phyloP scores from a whole-genome alignment of 2,797 vertebrate genomes.

The Pogonophryne albipinna region DNA sequence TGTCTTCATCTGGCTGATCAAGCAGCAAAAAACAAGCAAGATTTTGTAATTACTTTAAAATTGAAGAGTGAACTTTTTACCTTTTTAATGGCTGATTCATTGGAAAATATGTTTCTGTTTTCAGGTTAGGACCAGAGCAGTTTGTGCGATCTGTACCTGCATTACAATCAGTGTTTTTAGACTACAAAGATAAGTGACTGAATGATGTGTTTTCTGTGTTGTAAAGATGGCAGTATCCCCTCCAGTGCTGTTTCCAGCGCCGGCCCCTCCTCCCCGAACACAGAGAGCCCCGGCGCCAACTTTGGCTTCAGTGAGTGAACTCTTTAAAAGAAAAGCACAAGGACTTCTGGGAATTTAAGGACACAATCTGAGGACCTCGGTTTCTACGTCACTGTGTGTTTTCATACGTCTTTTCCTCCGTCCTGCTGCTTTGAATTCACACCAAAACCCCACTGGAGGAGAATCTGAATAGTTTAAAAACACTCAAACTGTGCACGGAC shows the following conservation, averaged over 20 bases:
- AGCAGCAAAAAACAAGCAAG: no score
- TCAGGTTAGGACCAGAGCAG: background rate
- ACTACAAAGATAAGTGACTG: background rate
- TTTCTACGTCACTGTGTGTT: background rate
- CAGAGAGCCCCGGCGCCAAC: slow-evolving; percentile 80
- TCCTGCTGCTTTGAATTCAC: slow-evolving; percentile 1
- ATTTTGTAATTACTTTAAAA: no score
- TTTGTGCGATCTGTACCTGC: background rate
- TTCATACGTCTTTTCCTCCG: slow-evolving; percentile 9
- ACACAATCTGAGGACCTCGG: background rate
- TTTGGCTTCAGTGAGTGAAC: slow-evolving; percentile 88
- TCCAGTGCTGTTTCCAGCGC: slow-evolving; percentile 93
- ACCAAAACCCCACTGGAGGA: background rate
- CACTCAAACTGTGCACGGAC: background rate
- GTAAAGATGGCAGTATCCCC: slow-evolving; percentile 89
- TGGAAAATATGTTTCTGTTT: background rate
- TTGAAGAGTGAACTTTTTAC: no score
- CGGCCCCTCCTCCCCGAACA: slow-evolving; percentile 90
- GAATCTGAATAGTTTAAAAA: slow-evolving; percentile 6
- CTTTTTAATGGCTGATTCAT: no score
- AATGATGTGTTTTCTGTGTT: background rate
- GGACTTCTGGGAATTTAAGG: slow-evolving; percentile 28
- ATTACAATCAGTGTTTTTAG: background rate
- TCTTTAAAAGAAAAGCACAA: slow-evolving; percentile 1
- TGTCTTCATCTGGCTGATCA: no score